Evolutionary conservation across 2,113 vertebrate genomes (phyloP).

Genomic region (Scopus umbretta): DNA sequence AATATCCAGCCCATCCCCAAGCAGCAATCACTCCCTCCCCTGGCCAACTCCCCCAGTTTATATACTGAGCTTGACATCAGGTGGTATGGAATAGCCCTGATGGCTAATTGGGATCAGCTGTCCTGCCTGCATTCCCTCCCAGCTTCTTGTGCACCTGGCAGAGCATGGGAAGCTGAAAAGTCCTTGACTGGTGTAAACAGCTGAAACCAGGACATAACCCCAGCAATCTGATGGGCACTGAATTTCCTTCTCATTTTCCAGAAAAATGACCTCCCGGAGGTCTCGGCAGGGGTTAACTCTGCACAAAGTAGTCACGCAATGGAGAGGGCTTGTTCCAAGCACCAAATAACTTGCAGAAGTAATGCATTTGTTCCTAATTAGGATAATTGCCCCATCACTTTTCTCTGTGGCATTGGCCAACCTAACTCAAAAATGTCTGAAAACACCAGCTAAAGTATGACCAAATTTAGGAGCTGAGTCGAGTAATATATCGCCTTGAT

Average conservation of each 20-base stretch:
- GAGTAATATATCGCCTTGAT: conserved; percentile 38
- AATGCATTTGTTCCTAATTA: conserved; percentile 68
- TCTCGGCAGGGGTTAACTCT: conserved; percentile 39
- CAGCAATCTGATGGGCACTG: not conserved
- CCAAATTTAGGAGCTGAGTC: conserved; percentile 54
- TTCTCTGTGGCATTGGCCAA: conserved; percentile 55
- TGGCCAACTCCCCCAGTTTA: no score
- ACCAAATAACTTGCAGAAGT: conserved; percentile 60
- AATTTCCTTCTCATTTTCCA: not conserved
- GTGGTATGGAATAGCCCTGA: no score
- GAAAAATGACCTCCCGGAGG: not conserved
- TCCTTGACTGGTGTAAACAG: no score
- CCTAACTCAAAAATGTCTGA: conserved; percentile 10
- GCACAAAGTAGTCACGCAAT: conserved; percentile 8
- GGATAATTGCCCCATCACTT: conserved; percentile 62
- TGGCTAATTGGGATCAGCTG: no score
- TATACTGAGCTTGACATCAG: no score
- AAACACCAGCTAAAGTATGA: conserved; percentile 47
- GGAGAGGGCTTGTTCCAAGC: conserved; percentile 19
- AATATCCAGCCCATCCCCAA: no score
- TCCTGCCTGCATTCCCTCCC: no score
- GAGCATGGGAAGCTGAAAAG: no score
- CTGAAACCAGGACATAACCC: no score
- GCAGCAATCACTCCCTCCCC: no score
- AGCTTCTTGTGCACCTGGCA: no score